Percentiles rank a stretch among this genome's conserved stretches.
These are phyloP conservation scores for Antechinus stuartii DNA, from an alignment of 2,113 vertebrate species.

Conservation along the genomic window DNA sequence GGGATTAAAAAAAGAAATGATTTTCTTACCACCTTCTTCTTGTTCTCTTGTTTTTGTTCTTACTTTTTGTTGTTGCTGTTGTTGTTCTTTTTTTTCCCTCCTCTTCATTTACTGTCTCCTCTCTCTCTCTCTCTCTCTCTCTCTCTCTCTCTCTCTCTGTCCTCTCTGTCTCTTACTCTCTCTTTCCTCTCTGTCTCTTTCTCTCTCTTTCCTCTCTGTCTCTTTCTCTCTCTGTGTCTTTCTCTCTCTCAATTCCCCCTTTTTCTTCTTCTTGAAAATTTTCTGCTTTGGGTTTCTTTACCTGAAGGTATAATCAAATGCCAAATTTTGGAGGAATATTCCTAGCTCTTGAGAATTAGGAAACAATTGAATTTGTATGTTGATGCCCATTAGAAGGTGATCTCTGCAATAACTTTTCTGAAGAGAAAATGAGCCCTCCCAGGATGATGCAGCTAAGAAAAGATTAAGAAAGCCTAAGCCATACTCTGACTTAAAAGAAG, in stretches of 20 bases:
- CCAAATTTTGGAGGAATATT: background rate
- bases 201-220: no score
- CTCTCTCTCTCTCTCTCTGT: no score
- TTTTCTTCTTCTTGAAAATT: background rate
- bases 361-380: background rate
- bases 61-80: background rate
- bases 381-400: background rate
- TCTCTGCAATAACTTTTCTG: background rate
- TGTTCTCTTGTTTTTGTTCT: background rate
- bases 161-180: no score
- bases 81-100: background rate
- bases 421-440: background rate
- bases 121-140: no score
- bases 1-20: background rate
- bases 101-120: background rate
- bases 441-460: background rate
- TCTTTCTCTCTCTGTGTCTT: no score
- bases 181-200: no score
- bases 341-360: background rate
- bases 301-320: background rate
- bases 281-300: background rate
- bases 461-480: background rate
- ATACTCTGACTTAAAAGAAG: background rate
- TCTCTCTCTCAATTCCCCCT: no score
- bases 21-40: background rate